Base-by-base conservation (phyloP, 2,113 vertebrate species). In the Hirundichthys speculiger region DNA sequence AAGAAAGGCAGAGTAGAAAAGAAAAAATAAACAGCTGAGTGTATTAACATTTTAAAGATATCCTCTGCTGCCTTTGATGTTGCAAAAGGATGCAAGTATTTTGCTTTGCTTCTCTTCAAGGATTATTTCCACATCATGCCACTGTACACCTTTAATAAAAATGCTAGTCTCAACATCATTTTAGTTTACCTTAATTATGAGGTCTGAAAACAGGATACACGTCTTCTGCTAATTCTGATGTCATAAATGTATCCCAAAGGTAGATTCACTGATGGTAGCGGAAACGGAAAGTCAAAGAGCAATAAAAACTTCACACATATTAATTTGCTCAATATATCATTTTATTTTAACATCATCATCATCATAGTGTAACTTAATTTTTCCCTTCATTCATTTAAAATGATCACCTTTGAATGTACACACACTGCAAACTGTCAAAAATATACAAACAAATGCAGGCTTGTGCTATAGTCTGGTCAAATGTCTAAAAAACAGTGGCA, bases 381-480 rank as follows among this genome's bases (percentile, higher is more conserved):
- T 88, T 76, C 91, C 90, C 90, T 88, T 91, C 85, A 86, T 89
- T 93, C 80, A 75, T 91, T 91, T 90, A 91, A 93, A 94, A 93
- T 90, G 90, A 87, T 92, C 90, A 92, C 89, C 88, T 93, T 90
- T 93, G 88, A 92, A 94, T 92, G 89, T 92, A 93, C 90, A 93
- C 88, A 88, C 90, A 93, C 91, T 92, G 92, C 91, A 93, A 93
- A 93, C 89, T 91, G 90, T 93, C 90, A 92, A 94, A 93, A 92
- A 93, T 92, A 93, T 93, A 93, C 91, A 93, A 93, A 93, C 88
- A 86, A 88, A 93, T 92, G 89, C 90, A 92, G 92, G 91, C 90
- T 94, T 94, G 93, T 94, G 92, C 93, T 94, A 92, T 94, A 92
- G 83, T 92, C 90, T 92, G 90, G 87, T 91, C 90, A 90, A 88